These are phyloP conservation scores for Orchestia grillus DNA, from an alignment of 1,140 invertebrate genomes.

Conservation along the genomic window DNA sequence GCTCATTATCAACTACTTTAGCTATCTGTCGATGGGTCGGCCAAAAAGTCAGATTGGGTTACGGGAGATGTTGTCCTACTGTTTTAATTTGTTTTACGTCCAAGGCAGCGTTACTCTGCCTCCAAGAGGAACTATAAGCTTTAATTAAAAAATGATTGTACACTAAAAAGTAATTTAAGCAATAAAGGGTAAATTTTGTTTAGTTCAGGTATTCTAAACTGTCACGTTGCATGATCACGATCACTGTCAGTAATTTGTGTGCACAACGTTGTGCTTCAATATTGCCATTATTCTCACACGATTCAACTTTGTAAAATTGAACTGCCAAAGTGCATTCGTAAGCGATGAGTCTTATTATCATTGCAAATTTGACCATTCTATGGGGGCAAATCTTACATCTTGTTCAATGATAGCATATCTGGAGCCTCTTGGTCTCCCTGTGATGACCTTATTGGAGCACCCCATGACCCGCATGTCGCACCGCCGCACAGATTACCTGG, in stretches of 20 bases:
- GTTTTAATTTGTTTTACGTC: no score
- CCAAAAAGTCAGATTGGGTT: no score
- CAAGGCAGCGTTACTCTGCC: no score
- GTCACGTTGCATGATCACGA: not conserved
- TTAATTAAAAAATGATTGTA: no score
- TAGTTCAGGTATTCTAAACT: not conserved
- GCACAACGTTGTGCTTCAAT: not conserved
- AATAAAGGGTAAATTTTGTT: no score
- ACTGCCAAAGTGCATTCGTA: not conserved
- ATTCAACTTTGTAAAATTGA: not conserved
- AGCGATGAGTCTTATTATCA: not conserved
- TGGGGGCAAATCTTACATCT: not conserved
- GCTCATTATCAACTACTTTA: no score
- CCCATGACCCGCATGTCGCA: not conserved
- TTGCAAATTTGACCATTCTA: not conserved
- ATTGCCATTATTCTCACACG: not conserved
- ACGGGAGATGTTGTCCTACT: no score
- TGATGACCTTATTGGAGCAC: not conserved
- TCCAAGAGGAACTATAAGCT: no score
- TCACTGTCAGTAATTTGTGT: not conserved
- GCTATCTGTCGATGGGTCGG: no score
- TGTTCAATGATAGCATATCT: not conserved
- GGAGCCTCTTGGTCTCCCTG: not conserved
- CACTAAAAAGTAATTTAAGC: no score
- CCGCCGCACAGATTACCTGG: not conserved